These are phyloP conservation scores for Agrotis clavis DNA, from an alignment of 2,888 invertebrate species.

Conservation along the genomic window DNA sequence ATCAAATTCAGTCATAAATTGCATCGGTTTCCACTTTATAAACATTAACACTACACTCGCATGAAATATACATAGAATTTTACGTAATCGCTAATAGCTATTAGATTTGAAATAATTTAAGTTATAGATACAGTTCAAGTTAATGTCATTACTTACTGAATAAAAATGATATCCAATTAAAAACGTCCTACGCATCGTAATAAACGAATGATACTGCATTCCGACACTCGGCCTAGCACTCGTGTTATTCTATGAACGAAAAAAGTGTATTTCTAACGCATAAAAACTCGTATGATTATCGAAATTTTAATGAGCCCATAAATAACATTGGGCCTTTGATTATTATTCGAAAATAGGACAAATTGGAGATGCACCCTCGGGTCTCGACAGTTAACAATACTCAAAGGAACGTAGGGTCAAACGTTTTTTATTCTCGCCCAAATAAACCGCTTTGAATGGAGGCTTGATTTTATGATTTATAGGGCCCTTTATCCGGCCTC, in stretches of 20 bases:
- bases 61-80: slow-evolving; percentile 70
- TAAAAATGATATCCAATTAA: slow-evolving; percentile 84
- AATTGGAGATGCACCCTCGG: slow-evolving; percentile 87
- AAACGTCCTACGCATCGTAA: slow-evolving; percentile 79
- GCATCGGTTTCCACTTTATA: slow-evolving; percentile 45
- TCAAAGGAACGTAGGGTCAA: slow-evolving; percentile 81
- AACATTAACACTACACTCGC: slow-evolving; percentile 57
- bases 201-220: slow-evolving; percentile 70
- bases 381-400: slow-evolving; percentile 79
- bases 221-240: slow-evolving; percentile 54
- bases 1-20: slow-evolving; percentile 40
- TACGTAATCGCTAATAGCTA: slow-evolving; percentile 69
- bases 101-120: slow-evolving; percentile 76
- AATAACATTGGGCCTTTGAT: slow-evolving; percentile 84
- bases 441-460: slow-evolving; percentile 88
- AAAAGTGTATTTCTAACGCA: slow-evolving; percentile 56
- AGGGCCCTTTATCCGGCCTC: slow-evolving; percentile 86
- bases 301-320: slow-evolving; percentile 88
- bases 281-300: slow-evolving; percentile 82
- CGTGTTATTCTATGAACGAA: slow-evolving; percentile 50
- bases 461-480: slow-evolving; percentile 91
- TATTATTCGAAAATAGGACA: slow-evolving; percentile 86
- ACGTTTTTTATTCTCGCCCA: slow-evolving; percentile 82
- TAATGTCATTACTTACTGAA: slow-evolving; percentile 74
- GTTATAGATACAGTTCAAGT: slow-evolving; percentile 69